Base-by-base conservation (phyloP, 2,888 invertebrate species). In the Rhagonycha fulva region DNA sequence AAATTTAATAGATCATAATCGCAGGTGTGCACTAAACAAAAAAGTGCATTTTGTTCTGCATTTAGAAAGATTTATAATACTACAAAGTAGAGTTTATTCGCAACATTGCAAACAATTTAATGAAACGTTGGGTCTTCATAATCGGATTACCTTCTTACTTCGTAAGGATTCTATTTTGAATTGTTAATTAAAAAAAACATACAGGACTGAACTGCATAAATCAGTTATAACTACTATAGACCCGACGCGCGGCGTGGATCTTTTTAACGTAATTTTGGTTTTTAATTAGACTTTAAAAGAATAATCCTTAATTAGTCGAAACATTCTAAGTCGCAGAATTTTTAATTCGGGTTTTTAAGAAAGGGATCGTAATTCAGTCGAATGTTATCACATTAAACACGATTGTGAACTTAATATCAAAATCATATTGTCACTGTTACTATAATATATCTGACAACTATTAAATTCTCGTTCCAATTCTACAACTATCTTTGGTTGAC, bases 401-500 rank as follows among this genome's bases (percentile, higher is more conserved):
- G 47, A 47, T 47, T 47, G 47, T 47, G 47, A 47, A 47, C 47
- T 47, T 47, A 61, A 32, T 23, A 11, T 10, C 26, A n/a, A 60
- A 72, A 72, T 68, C 19, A 68, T 28, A 28, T 72, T 62, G 67
- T 72, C 72, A 66, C 23, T 19, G 30, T 70, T 70, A 70, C 66
- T 66, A 71, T 68, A 14, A 19, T 62, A 68, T 61, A 63, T 68
- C 60, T 61, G 72, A 72, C 30, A 68, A 66, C 66, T 68, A 72
- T 72, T 47, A 72, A 72, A 68, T 72, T 68, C 14, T 68, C 72
- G 67, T n/a, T 30, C 30, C 68, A 60, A 68, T 68, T 68, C 68
- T 71, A 47, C 47, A 62, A 12, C 28, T 30, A 66, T 66, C 62
- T 70, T 70, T 62, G 62, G 62, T 26, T 26, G 62, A 24, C 70